phyloP scores from a whole-genome alignment of 2,888 invertebrate species.

The Cryptus viduatorius region DNA sequence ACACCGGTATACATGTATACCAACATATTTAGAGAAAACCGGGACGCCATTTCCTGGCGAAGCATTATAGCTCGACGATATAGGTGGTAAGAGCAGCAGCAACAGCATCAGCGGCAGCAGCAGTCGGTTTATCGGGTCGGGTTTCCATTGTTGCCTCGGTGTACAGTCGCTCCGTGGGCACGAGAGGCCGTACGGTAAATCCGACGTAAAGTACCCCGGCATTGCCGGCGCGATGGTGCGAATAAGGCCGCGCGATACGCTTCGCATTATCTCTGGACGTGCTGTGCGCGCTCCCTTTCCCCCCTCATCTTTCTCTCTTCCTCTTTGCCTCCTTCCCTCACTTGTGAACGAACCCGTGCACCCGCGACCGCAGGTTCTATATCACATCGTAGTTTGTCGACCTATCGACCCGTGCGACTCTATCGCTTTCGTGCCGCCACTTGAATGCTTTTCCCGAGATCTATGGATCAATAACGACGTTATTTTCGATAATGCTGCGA shows the following conservation, averaged over 20 bases:
- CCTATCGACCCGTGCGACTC: constrained; percentile 67
- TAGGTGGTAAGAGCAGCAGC: constrained; percentile 44
- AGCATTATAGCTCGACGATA: constrained; percentile 58
- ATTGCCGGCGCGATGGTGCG: constrained; percentile 66
- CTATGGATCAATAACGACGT: constrained; percentile 18
- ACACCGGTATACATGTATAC: constrained; percentile 33
- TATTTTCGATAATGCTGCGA: background rate
- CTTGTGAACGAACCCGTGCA: constrained; percentile 52
- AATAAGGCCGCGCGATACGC: constrained; percentile 73
- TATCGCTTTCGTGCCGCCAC: constrained; percentile 58
- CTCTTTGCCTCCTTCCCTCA: constrained; percentile 38
- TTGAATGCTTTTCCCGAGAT: constrained; percentile 72
- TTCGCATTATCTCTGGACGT: constrained; percentile 64
- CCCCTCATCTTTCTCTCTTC: constrained; percentile 40
- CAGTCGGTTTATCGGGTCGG: constrained; percentile 68
- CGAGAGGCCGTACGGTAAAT: constrained; percentile 64
- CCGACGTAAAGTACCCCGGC: constrained; percentile 65
- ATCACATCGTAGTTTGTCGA: constrained; percentile 63
- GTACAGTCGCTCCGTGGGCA: constrained; percentile 47
- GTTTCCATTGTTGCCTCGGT: constrained; percentile 68
- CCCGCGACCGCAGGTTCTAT: constrained; percentile 48
- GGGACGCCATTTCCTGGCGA: constrained; percentile 64
- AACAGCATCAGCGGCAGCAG: constrained; percentile 49
- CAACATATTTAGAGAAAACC: constrained; percentile 60
- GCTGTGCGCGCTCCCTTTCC: constrained; percentile 55